Base-by-base conservation (phyloP, 2,797 vertebrate genomes). In the Sus cebifrons region DNA sequence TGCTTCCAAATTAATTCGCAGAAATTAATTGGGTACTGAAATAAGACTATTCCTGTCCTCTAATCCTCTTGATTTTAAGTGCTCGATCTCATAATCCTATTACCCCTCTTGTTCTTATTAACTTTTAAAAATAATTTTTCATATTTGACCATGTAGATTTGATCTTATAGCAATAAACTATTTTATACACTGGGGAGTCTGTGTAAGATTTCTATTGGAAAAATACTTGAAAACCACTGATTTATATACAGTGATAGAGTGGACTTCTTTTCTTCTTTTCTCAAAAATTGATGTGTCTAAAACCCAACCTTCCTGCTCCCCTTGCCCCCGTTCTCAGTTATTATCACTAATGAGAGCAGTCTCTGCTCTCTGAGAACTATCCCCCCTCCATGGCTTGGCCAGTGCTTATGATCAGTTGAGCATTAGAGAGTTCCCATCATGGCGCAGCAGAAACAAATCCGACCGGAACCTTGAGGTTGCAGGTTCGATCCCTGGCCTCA, bases 21-120 rank as follows among this genome's bases (percentile, higher is more conserved):
- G 67, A 81, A 90, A 93, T 70, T n/a, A 52, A 75, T 36, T 49
- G 13, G 20, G 67, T 60, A 32, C 54, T 74, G 54, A 74, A 74
- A 68, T 60, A 81, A 86, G n/a, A 44, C 6, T 6, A 49, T 49
- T 49, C 56, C 67, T 81, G 25, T 40, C n/a, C 27, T 60, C 54
- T 10, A 20, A 81, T 16, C 40, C 20, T 60, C 54, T 40, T 15
- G 56, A 58, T 20, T 52, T 32, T 62, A 52, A 86, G 62, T 44
- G 12, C 20, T 75, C 81, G 64, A 23, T 17, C 36, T 89, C 62
- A 18, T 32, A 60, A 93, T 86, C 13, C 9, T 52, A 27, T 40
- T 68, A 60, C n/a, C 73, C 29, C 7, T 73, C 79, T 64, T 36
- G 36, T 86, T 93, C 54, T 93, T 84, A 52, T 1, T 54, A 23